Evolutionary conservation across 2,888 invertebrate genomes (phyloP), one percentile per base, ranked within the genome.

Genomic region (Nasonovia ribisnigri): DNA sequence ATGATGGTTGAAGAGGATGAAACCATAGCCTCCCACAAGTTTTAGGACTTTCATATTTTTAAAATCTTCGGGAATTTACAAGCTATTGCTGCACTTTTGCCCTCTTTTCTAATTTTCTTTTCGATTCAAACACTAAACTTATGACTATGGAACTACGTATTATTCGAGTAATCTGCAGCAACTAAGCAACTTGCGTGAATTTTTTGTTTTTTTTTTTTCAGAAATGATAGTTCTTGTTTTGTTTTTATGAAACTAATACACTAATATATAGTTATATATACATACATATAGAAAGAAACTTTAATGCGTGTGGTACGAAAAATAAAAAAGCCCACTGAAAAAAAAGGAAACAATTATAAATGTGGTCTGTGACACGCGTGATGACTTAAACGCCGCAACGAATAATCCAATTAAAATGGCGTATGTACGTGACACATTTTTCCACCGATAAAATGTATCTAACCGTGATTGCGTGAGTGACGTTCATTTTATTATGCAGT

Each of bases 401-500:
- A 36, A 77, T 77, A 77, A 77, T 77, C 77, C 36, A 77, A 77
- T 77, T 77, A 77, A 77, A 77, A 77, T 24, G 36, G 36, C 77
- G 67, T 77, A 77, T 77, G 77, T 77, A 77, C 77, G 77, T 36
- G 77, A 77, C 77, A 77, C 77, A 77, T 77, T 77, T 77, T 77
- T 77, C 77, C 77, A 36, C 77, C 77, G 20, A 77, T 77, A 77
- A 36, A 77, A 77, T 36, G 6, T 77, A 36, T 36, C 8, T 77
- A 77, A 36, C 77, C 20, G 20, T 77, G 16, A 77, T 77, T 77
- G 77, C n/a, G n/a, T 36, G 36, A 36, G 20, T 36, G 77, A 36
- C 36, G 36, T 36, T 77, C 36, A 77, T 77, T 36, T 36, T 77
- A 77, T 77, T 36, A 36, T 77, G 36, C 77, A 77, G 77, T 36